A percentile compares a stretch with the other conserved stretches of the same genome.
These are phyloP conservation scores for Gallinago stenura DNA, from an alignment of 2,797 vertebrate species.

Conservation along the genomic window DNA sequence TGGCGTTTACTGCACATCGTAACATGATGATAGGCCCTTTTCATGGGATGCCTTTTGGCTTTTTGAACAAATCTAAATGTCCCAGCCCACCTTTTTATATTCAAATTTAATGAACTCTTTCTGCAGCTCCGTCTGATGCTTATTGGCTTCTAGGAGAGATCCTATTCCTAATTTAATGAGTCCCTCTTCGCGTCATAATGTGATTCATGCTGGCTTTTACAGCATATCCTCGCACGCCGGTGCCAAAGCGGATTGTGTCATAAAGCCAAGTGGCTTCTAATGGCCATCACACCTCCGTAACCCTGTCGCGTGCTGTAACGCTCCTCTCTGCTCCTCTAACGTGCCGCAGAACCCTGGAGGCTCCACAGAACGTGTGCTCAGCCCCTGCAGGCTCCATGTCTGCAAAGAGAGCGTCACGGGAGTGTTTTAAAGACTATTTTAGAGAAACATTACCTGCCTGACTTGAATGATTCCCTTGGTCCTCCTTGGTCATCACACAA, in stretches of 20 bases:
- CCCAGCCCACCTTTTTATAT: constrained; percentile 9
- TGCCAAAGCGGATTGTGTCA: neutral
- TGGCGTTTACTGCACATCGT: neutral
- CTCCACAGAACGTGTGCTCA: neutral
- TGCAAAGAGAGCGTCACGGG: neutral
- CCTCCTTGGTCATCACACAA: neutral
- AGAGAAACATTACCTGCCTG: neutral
- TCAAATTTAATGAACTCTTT: neutral
- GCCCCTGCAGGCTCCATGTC: neutral
- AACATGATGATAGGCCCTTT: neutral
- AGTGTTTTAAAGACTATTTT: neutral
- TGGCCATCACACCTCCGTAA: neutral
- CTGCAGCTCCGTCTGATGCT: neutral
- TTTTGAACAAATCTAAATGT: neutral
- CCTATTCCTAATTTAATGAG: neutral
- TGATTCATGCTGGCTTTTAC: neutral
- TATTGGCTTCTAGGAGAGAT: neutral
- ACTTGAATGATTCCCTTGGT: neutral
- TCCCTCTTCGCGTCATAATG: neutral
- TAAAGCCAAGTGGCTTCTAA: neutral
- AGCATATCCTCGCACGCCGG: neutral
- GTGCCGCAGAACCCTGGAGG: rapidly evolving
- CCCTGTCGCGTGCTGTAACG: neutral
- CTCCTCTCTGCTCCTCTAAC: neutral
- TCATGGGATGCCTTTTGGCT: neutral